These are phyloP conservation scores for Phalera bucephala DNA, from an alignment of 2,888 invertebrate genomes.

Conservation along the genomic window DNA sequence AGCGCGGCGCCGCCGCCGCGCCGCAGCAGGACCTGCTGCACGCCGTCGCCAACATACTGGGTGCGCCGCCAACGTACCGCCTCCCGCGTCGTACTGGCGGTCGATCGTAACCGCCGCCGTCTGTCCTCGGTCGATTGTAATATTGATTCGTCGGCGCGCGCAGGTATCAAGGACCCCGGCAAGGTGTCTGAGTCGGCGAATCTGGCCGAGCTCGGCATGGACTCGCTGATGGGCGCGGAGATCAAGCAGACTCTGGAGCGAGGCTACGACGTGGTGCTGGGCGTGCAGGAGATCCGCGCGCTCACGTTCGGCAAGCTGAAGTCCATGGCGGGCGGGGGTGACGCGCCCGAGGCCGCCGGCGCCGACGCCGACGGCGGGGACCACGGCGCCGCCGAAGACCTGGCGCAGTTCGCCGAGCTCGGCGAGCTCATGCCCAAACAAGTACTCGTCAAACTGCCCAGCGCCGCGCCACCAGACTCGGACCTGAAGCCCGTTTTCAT, in stretches of 20 bases:
- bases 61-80: slow-evolving; percentile 65
- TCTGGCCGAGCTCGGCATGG: slow-evolving; percentile 98
- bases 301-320: slow-evolving; percentile 90
- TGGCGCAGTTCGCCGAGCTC: slow-evolving; percentile 66
- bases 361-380: slow-evolving; percentile 35
- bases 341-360: slow-evolving; percentile 15
- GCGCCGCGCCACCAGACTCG: slow-evolving; percentile 65
- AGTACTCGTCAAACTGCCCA: slow-evolving; percentile 86
- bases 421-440: slow-evolving; percentile 89
- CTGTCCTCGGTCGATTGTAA: not conserved
- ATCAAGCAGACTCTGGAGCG: slow-evolving; percentile 98
- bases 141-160: not conserved
- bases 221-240: slow-evolving; percentile 99
- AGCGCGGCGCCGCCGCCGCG: slow-evolving; percentile 84
- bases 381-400: slow-evolving; percentile 64
- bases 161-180: slow-evolving; percentile 92
- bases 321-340: slow-evolving; percentile 74
- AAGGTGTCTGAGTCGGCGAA: slow-evolving; percentile 89
- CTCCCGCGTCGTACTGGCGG: no score
- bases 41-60: slow-evolving; percentile 94
- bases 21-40: slow-evolving; percentile 85
- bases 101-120: no score
- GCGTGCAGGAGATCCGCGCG: slow-evolving; percentile 94
- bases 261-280: slow-evolving; percentile 94
- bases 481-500: slow-evolving; percentile 84